Evolutionary conservation across 1,140 invertebrate genomes (phyloP).

Genomic region (Camponotus vicinus): DNA sequence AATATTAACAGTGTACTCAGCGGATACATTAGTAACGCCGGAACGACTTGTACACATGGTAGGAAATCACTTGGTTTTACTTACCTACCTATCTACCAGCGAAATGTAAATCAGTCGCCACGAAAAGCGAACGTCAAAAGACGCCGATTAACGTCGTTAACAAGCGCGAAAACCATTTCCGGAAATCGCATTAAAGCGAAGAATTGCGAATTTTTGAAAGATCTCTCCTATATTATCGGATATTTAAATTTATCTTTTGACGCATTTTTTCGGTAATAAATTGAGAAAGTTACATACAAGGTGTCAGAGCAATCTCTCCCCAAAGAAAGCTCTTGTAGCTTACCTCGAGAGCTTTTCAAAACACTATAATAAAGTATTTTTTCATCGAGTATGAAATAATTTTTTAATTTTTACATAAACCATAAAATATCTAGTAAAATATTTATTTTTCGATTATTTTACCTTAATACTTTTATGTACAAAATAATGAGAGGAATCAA

Average conservation of each 20-base stretch:
- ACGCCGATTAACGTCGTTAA: slow-evolving; percentile 55
- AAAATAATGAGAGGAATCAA: no score
- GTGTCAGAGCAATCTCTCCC: no score
- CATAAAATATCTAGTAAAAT: no score
- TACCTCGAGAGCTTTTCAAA: no score
- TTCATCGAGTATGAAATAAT: no score
- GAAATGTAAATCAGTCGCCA: slow-evolving; percentile 52
- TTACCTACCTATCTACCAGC: slow-evolving; percentile 29
- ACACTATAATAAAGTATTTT: no score
- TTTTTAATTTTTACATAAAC: no score
- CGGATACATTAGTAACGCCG: slow-evolving; percentile 78
- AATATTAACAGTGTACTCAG: slow-evolving; percentile 79
- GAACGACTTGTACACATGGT: slow-evolving; percentile 71
- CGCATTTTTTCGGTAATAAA: background rate
- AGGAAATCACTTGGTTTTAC: slow-evolving; percentile 67
- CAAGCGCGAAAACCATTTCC: slow-evolving; percentile 53
- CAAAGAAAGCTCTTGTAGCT: no score
- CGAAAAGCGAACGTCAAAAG: slow-evolving; percentile 61
- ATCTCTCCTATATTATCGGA: no score
- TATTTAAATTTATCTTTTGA: background rate
- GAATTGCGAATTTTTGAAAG: background rate
- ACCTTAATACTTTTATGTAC: no score
- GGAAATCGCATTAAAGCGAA: slow-evolving; percentile 35
- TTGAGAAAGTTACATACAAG: background rate
- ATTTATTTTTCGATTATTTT: no score